Base-by-base conservation (phyloP, 2,797 vertebrate genomes). In the Gobio occitaniae region DNA sequence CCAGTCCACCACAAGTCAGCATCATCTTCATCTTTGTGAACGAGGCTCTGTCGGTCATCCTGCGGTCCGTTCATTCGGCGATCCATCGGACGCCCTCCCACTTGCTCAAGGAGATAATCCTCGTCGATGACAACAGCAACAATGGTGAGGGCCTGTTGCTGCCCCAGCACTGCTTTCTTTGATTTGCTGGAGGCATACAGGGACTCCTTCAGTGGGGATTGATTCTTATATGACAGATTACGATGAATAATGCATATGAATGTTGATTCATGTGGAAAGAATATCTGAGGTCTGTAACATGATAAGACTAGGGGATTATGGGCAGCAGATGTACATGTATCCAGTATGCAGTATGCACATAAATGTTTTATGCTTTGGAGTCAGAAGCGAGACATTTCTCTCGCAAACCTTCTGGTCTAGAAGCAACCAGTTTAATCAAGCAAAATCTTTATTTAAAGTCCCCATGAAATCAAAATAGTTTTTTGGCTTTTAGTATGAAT, bases 21-120 rank as follows among this genome's bases (percentile, higher is more conserved):
- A 92, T 97, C 7, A 94, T 96, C 59, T 97, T 97, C 91, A 97
- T 97, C 75, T 97, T 97, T 0, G 95, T 97, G 25, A 97, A 97
- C 0, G 97, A 97, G 90, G 97, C 97, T 0, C 93, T 97, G 15
- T 97, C 96, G 0, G 96, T 97, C 88, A 95, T 97, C 85, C 93
- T 96, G 89, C 95, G 97, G 25, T 97, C 97, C 81, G 93, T 97
- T 88, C 96, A 92, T 89, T 97, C 96, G 0, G 96, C 95, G 85
- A 96, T 97, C 0, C 89, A 94, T 71, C 92, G 95, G 84, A 97
- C 97, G 0, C 97, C 97, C 0, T 80, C 94, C 0, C 95, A 95
- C 76, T 95, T 97, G 72, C 96, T 97, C 89, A 96, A 96, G 90
- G 97, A 97, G 91, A 96, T 97, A 89, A 94, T 97, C 87, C 92